A percentile compares a stretch with the other conserved stretches of the same genome.
phyloP scores from a whole-genome alignment of 2,888 invertebrate genomes.

The Phengaris arion region DNA sequence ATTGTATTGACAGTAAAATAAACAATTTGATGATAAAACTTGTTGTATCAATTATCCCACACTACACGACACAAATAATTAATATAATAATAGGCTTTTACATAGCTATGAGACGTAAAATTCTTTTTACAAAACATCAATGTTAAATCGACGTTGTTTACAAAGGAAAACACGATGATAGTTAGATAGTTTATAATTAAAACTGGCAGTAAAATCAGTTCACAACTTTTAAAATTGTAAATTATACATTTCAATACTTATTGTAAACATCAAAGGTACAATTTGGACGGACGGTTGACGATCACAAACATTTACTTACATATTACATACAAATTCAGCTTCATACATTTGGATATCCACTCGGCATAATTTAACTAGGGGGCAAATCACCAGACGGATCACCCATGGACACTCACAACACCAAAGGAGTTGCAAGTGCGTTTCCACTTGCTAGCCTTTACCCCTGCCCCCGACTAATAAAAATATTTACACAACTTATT shows the following conservation, averaged over 20 bases:
- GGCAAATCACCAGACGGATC: no score
- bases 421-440: no score
- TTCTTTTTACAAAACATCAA: no score
- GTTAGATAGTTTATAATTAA: neutral
- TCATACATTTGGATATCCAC: neutral
- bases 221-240: constrained; percentile 13
- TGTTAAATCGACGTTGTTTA: no score
- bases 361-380: neutral
- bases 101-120: no score
- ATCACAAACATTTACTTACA: constrained; percentile 30
- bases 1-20: constrained; percentile 23
- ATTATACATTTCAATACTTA: constrained; percentile 7
- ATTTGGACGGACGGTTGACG: constrained; percentile 30
- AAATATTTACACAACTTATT: no score
- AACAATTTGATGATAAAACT: constrained; percentile 10
- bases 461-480: no score
- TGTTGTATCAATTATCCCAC: neutral
- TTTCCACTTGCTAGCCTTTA: no score
- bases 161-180: neutral
- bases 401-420: no score
- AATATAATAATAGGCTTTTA: no score
- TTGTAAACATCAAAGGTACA: constrained; percentile 23
- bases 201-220: constrained; percentile 21
- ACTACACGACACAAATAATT: no score
- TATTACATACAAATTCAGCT: neutral